A percentile compares a stretch with the other conserved stretches of the same genome.
Conservation (phyloP, 2,888 invertebrate genomes). For the Catocala sponsa region DNA sequence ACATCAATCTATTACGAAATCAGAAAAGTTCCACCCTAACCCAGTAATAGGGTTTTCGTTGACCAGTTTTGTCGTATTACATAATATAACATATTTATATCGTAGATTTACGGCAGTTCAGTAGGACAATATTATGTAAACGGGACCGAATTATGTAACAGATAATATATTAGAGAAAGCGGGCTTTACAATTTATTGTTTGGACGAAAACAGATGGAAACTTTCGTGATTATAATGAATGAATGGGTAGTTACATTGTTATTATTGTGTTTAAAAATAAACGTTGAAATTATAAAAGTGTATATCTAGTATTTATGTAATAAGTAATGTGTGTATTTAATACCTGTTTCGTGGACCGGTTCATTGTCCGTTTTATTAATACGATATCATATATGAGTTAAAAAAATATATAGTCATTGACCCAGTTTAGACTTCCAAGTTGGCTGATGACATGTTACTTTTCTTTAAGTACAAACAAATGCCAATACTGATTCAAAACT, state of each 20-base stretch:
- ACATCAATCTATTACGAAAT: too few relatives aligned
- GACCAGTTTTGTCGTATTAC: constrained; percentile 22
- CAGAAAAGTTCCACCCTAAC: constrained; percentile 15
- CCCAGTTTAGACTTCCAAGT: too few relatives aligned
- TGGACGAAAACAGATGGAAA: constrained; percentile 36
- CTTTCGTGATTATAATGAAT: constrained; percentile 35
- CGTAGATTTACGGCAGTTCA: constrained; percentile 35
- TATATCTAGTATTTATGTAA: not conserved
- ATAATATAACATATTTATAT: constrained; percentile 34
- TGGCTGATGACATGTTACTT: too few relatives aligned
- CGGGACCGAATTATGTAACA: constrained; percentile 43
- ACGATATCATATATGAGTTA: too few relatives aligned
- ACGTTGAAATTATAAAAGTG: not conserved
- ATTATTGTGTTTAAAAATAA: constrained; percentile 22
- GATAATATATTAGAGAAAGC: constrained; percentile 49
- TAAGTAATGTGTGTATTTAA: not conserved
- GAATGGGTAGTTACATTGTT: constrained; percentile 25
- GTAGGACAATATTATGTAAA: constrained; percentile 43
- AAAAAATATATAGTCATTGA: too few relatives aligned
- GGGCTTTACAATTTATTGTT: constrained; percentile 41
- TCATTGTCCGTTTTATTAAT: not conserved
- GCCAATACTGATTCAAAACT: too few relatives aligned
- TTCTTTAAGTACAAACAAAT: too few relatives aligned
- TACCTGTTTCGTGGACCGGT: not conserved
- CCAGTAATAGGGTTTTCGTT: constrained; percentile 17